These are phyloP conservation scores for Pteria penguin DNA, from an alignment of 2,888 invertebrate species.

Conservation along the genomic window DNA sequence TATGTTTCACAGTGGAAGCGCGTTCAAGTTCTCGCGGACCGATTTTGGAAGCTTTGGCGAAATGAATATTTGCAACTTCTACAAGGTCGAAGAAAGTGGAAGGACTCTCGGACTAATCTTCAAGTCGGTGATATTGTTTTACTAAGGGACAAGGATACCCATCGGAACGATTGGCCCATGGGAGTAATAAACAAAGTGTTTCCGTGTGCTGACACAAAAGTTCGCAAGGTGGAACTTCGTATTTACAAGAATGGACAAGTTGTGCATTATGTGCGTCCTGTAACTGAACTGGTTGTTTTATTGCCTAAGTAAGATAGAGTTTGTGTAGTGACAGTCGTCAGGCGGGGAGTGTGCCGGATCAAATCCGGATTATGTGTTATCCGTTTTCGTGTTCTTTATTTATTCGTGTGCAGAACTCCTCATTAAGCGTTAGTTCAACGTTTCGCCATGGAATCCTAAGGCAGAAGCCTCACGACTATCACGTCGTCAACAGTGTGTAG, in stretches of 20 bases:
- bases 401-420: no score
- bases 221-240: slow-evolving; percentile 6
- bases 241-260: background rate
- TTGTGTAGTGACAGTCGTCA: slow-evolving; percentile 3
- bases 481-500: no score
- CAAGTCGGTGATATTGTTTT: slow-evolving; percentile 42
- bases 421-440: no score
- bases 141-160: slow-evolving; percentile 31
- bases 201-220: slow-evolving; percentile 29
- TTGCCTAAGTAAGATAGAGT: background rate
- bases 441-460: no score
- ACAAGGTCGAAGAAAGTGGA: no score
- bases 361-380: background rate
- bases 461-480: no score
- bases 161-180: slow-evolving; percentile 42
- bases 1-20: slow-evolving; percentile 17
- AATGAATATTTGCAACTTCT: no score
- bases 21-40: no score
- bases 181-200: slow-evolving; percentile 30
- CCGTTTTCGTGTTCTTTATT: no score
- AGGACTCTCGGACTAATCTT: background rate
- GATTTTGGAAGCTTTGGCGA: no score
- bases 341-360: slow-evolving; percentile 15
- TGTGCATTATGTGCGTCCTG: no score
- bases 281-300: slow-evolving; percentile 18